These are phyloP conservation scores for Oreochromis mossambicus DNA, from an alignment of 2,797 vertebrate species.

Conservation along the genomic window DNA sequence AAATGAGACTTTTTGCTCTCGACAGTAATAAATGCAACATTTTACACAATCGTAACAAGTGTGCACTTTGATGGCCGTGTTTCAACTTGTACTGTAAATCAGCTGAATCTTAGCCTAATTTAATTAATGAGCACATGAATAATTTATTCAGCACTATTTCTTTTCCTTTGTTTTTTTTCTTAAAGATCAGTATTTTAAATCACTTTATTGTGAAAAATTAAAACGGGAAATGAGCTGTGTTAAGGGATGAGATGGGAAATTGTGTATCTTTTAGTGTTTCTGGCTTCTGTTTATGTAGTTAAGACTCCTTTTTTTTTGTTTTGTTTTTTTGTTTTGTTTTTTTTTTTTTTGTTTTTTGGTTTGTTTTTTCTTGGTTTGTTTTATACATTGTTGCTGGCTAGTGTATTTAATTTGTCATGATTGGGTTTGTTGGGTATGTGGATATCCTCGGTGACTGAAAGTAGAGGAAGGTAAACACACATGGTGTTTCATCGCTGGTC, in stretches of 20 bases:
- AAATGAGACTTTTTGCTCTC: conserved; percentile 53
- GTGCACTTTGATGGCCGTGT: conserved; percentile 30
- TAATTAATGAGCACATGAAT: conserved; percentile 46
- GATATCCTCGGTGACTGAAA: conserved; percentile 3
- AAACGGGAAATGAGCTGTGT: conserved; percentile 13
- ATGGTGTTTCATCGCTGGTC: neutral
- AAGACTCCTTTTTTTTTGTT: neutral
- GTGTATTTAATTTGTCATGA: conserved; percentile 18
- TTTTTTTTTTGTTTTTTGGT: neutral
- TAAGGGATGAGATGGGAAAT: conserved; percentile 4
- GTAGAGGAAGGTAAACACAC: neutral
- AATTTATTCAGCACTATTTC: conserved; percentile 51
- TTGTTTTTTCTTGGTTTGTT: neutral
- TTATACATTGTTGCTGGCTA: conserved; percentile 48
- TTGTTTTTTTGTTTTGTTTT: neutral
- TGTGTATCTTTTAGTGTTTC: conserved; percentile 19
- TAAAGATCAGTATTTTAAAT: conserved; percentile 57
- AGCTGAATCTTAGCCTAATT: conserved; percentile 24
- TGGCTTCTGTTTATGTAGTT: conserved; percentile 39
- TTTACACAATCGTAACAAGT: conserved; percentile 38
- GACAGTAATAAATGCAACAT: conserved; percentile 29
- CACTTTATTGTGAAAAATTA: conserved; percentile 31
- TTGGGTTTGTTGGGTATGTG: neutral
- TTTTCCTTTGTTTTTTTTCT: neutral
- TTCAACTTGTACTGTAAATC: conserved; percentile 36